Percentiles rank a stretch among this genome's conserved stretches.
These are phyloP conservation scores for Nematopogon swammerdamellus DNA, from an alignment of 2,888 invertebrate genomes.

Conservation along the genomic window DNA sequence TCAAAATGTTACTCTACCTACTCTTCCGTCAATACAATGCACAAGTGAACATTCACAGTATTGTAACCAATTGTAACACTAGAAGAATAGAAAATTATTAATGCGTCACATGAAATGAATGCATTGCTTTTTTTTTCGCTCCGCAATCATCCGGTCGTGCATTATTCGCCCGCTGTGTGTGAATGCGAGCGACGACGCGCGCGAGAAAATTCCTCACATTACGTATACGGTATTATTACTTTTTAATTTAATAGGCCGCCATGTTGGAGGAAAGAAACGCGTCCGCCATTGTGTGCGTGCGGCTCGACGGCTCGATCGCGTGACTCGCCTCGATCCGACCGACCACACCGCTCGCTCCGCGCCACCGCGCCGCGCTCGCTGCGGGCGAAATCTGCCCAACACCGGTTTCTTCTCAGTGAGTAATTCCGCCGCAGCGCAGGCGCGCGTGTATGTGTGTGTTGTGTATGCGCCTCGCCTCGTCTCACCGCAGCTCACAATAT, in stretches of 20 bases:
- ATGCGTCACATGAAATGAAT: too few species aligned
- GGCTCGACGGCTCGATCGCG: constrained; percentile 4
- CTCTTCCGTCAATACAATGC: too few species aligned
- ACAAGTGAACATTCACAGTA: too few species aligned
- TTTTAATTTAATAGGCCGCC: constrained; percentile 8
- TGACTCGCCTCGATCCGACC: not conserved
- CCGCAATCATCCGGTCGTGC: not conserved
- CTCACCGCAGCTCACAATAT: constrained; percentile 17
- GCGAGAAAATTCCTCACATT: constrained; percentile 9
- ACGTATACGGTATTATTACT: constrained; percentile 1
- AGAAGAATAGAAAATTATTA: too few species aligned
- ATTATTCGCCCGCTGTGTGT: not conserved
- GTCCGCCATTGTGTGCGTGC: constrained; percentile 1
- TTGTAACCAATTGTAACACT: too few species aligned
- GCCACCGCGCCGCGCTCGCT: not conserved
- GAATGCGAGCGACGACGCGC: constrained; percentile 5
- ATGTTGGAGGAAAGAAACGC: constrained; percentile 18
- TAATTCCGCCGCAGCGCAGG: not conserved
- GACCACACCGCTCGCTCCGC: not conserved
- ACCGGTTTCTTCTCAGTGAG: not conserved
- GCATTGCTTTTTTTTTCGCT: not conserved
- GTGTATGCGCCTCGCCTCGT: constrained; percentile 7
- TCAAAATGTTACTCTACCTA: too few species aligned
- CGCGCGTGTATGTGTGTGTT: too few species aligned
- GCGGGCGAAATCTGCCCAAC: not conserved